phyloP scores from a whole-genome alignment of 2,113 vertebrate genomes.

The Chaetops frenatus region DNA sequence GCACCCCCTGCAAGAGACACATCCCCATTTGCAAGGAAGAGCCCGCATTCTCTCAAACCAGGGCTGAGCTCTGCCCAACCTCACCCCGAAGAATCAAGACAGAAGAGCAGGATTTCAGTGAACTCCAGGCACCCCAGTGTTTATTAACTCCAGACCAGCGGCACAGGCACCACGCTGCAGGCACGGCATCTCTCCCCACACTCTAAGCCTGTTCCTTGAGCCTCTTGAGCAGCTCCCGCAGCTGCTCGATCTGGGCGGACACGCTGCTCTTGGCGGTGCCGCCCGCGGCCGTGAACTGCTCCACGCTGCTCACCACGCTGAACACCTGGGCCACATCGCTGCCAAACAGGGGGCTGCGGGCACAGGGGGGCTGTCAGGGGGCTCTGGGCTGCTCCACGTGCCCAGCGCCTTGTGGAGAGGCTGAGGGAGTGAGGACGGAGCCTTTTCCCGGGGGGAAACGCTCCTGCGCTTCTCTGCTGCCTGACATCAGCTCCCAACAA shows the following conservation, averaged over 20 bases:
- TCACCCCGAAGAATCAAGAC: not conserved
- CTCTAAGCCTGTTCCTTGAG: conserved; percentile 54
- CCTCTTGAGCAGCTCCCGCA: conserved; percentile 76
- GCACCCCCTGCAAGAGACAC: not conserved
- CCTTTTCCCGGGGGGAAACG: too few species aligned
- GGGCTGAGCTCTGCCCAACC: not conserved
- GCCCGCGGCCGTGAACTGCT: conserved; percentile 86
- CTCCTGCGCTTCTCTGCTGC: too few species aligned
- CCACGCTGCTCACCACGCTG: conserved; percentile 87
- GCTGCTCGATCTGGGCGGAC: conserved; percentile 70
- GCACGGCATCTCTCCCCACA: not conserved
- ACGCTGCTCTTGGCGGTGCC: conserved; percentile 76
- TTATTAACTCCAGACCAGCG: conserved; percentile 39
- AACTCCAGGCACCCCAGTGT: not conserved
- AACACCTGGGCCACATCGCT: conserved; percentile 82
- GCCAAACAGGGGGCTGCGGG: conserved; percentile 79
- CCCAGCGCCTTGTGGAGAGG: too few species aligned
- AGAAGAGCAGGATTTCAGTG: not conserved
- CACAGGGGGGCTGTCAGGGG: not conserved
- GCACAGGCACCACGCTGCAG: not conserved
- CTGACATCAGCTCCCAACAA: too few species aligned
- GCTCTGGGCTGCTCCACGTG: not conserved
- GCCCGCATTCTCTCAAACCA: not conserved
- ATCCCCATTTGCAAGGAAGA: not conserved
- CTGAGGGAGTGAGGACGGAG: too few species aligned